Evolutionary conservation across 2,888 invertebrate species (phyloP).

Genomic region (Sipha maydis): DNA sequence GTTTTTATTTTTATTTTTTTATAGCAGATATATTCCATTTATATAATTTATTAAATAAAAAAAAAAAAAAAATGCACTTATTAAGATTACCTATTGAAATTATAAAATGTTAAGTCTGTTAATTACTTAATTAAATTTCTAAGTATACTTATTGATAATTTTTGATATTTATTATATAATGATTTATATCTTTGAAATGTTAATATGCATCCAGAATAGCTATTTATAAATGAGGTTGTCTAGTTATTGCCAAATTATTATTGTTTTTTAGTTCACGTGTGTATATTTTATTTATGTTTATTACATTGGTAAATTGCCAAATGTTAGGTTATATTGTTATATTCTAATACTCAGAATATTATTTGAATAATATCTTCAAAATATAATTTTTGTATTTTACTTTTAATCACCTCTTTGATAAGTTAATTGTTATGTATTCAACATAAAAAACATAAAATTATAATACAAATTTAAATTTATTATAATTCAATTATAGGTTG

Average conservation of each 20-base stretch:
- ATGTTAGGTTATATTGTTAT: slow-evolving; percentile 27
- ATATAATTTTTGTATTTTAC: not conserved
- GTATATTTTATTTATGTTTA: slow-evolving; percentile 11
- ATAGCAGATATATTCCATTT: too few relatives aligned
- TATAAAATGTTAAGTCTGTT: too few relatives aligned
- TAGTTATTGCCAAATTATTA: slow-evolving; percentile 51
- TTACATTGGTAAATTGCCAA: slow-evolving; percentile 36
- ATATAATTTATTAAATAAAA: too few relatives aligned
- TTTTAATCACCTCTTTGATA: too few relatives aligned
- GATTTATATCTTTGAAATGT: slow-evolving; percentile 1
- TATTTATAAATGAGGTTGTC: slow-evolving; percentile 44
- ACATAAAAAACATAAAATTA: not conserved
- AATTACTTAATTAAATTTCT: too few relatives aligned
- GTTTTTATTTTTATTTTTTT: too few relatives aligned
- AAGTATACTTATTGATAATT: too few relatives aligned
- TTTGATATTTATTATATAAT: not conserved
- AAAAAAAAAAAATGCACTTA: too few relatives aligned
- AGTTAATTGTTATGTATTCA: too few relatives aligned
- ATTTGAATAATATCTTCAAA: not conserved
- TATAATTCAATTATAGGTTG: not conserved
- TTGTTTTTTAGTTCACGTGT: slow-evolving; percentile 23
- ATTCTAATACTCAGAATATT: not conserved
- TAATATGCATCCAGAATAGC: slow-evolving; percentile 26
- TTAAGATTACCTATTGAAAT: too few relatives aligned
- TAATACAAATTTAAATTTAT: not conserved